Percentiles rank a stretch among this genome's conserved stretches.
These are phyloP conservation scores for Pipa parva DNA, from an alignment of 2,113 vertebrate species.

Conservation along the genomic window DNA sequence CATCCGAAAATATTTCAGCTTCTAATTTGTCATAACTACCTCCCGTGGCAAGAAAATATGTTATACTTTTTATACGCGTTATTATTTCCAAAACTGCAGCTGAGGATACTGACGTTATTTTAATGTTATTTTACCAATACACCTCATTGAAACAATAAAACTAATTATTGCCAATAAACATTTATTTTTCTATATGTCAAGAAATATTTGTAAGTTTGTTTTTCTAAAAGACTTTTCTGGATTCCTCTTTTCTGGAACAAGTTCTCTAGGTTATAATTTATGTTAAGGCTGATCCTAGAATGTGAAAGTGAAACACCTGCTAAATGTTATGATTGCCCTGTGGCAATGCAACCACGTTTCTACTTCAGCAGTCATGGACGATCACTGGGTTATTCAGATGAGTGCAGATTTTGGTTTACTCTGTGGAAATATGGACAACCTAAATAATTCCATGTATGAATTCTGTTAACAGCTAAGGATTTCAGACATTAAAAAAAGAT, in stretches of 20 bases:
- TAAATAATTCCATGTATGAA: too few species aligned
- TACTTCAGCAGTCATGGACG: background rate
- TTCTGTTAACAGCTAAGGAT: too few species aligned
- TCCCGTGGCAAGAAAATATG: slow-evolving; percentile 99
- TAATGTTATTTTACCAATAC: background rate
- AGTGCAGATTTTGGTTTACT: background rate
- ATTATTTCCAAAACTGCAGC: slow-evolving; percentile 26
- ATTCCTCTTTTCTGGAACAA: background rate
- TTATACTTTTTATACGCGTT: slow-evolving; percentile 74
- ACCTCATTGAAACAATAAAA: background rate
- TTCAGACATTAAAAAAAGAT: too few species aligned
- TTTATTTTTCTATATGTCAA: too few species aligned
- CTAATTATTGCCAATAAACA: too few species aligned
- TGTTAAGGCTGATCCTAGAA: background rate
- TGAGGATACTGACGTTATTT: background rate
- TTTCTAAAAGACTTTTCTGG: background rate
- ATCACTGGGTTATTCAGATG: background rate
- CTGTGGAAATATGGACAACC: too few species aligned
- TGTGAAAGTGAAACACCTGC: background rate
- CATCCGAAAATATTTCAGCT: slow-evolving; percentile 98
- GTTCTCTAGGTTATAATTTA: background rate
- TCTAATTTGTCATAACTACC: slow-evolving; percentile 99
- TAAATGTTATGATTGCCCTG: background rate
- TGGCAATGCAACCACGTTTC: background rate
- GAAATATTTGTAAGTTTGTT: background rate